These are phyloP conservation scores for Microctenopoma stevenorrisi DNA, from an alignment of 2,797 vertebrate species.

Conservation along the genomic window DNA sequence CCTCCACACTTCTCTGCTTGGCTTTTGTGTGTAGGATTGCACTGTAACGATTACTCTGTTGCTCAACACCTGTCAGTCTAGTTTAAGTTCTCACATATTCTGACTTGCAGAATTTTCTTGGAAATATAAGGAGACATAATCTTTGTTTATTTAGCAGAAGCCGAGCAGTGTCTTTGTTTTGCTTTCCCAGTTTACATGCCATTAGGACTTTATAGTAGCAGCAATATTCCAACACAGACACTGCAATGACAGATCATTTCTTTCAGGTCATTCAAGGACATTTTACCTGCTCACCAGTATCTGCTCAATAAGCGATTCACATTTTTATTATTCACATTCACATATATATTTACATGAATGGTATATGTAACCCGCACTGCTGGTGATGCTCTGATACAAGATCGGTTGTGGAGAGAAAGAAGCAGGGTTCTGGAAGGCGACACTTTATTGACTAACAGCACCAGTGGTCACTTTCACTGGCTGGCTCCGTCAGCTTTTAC, in stretches of 20 bases:
- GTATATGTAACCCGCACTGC: too few relatives aligned
- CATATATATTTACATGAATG: too few relatives aligned
- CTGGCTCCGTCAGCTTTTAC: too few relatives aligned
- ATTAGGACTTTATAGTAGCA: slow-evolving; percentile 13
- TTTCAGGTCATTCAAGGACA: neutral
- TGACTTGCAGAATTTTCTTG: slow-evolving; percentile 66
- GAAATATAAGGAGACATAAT: slow-evolving; percentile 38
- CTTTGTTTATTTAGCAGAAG: slow-evolving; percentile 56
- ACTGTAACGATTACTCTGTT: slow-evolving; percentile 63
- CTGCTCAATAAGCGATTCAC: slow-evolving; percentile 14
- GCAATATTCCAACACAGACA: slow-evolving; percentile 10
- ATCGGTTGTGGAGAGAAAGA: too few relatives aligned
- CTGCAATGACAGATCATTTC: slow-evolving; percentile 17
- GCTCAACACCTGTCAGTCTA: slow-evolving; percentile 63
- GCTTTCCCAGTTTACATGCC: slow-evolving; percentile 31
- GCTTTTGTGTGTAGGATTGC: slow-evolving; percentile 65
- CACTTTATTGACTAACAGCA: too few relatives aligned
- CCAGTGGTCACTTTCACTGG: too few relatives aligned
- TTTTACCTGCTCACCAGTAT: neutral
- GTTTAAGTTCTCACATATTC: slow-evolving; percentile 49
- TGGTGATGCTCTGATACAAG: too few relatives aligned
- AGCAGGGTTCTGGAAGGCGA: too few relatives aligned
- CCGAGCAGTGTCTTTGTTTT: slow-evolving; percentile 43
- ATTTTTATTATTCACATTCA: neutral
- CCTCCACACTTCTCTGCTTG: slow-evolving; percentile 36